A percentile compares a stretch with the other conserved stretches of the same genome.
phyloP scores from a whole-genome alignment of 2,888 invertebrate species.

The Himalopsyche tibetana region DNA sequence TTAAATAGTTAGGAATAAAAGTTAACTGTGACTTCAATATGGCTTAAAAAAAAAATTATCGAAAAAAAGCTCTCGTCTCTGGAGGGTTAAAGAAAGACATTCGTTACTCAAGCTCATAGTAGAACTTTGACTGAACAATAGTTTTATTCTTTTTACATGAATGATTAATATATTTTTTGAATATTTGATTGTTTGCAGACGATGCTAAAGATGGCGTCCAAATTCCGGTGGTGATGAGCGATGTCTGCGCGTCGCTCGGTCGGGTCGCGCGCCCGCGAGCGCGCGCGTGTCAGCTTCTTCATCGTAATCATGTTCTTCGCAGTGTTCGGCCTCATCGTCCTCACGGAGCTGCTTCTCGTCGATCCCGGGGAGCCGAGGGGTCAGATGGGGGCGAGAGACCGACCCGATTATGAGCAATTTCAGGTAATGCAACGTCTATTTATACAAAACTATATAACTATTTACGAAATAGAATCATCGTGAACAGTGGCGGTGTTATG shows the following conservation, averaged over 20 bases:
- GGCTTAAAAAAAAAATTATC: too few relatives aligned
- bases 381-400: conserved; percentile 73
- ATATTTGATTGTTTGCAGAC: neutral
- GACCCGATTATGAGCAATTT: conserved; percentile 84
- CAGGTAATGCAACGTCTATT: conserved; percentile 71
- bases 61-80: too few relatives aligned
- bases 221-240: conserved; percentile 69
- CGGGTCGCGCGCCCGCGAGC: conserved; percentile 81
- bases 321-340: conserved; percentile 90
- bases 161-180: too few relatives aligned
- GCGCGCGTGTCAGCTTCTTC: conserved; percentile 92
- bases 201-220: conserved; percentile 49
- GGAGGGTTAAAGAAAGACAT: too few relatives aligned
- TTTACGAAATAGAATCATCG: too few relatives aligned
- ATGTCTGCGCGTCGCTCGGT: conserved; percentile 72
- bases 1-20: too few relatives aligned
- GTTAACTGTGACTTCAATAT: too few relatives aligned
- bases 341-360: conserved; percentile 88
- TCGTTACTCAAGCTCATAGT: too few relatives aligned
- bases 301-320: conserved; percentile 94
- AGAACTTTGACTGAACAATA: too few relatives aligned
- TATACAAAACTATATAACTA: neutral
- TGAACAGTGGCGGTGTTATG: too few relatives aligned
- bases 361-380: conserved; percentile 71
- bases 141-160: too few relatives aligned